Base-by-base conservation (phyloP, 2,888 invertebrate genomes). In the Tachina lurida region DNA sequence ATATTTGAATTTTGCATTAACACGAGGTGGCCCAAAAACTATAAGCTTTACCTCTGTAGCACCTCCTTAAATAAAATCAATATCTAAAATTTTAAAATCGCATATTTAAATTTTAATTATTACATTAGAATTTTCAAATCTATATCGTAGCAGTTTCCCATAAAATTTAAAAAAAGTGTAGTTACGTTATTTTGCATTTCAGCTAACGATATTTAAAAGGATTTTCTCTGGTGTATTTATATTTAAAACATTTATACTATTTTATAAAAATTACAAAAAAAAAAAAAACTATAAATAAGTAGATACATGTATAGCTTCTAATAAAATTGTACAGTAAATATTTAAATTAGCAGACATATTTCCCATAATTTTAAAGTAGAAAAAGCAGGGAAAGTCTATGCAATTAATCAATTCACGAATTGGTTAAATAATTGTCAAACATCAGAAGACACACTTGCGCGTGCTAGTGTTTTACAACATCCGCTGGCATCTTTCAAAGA, bases 331-430 rank as follows among this genome's bases (percentile, higher is more conserved):
- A 31, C 2, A 7, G 7, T 31, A 31, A 31, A 31, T 31, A 31
- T 31, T 56, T 31, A 63, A 39, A 43, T 52, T 8, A 31, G 45
- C 60, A 56, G 13, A 49, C 62, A 56, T 19, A 68, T 22, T 41
- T 31, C 12, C 12, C 22, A 17, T 17, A 9, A 49, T 43, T 65
- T 54, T 58, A n/a, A 39, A 79, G 13, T 2, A 54, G 39, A 60
- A 70, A n/a, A 31, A 43, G 22, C 9, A 54, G 39, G 31, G 22
- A 41, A 79, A 83, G 17, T 49, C 58, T 31, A 82, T 84, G 86
- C 75, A 87, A 86, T 87, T 87, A 87, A 87, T 86, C 84, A 87
- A 79, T 68, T 75, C 65, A 22, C 45, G 82, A 84, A 84, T 80
- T 86, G 81, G 84, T 87, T 87, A 87, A 86, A 87, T 84, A 87